These are phyloP conservation scores for Synergus itoensis DNA, from an alignment of 2,888 invertebrate genomes.

Conservation along the genomic window DNA sequence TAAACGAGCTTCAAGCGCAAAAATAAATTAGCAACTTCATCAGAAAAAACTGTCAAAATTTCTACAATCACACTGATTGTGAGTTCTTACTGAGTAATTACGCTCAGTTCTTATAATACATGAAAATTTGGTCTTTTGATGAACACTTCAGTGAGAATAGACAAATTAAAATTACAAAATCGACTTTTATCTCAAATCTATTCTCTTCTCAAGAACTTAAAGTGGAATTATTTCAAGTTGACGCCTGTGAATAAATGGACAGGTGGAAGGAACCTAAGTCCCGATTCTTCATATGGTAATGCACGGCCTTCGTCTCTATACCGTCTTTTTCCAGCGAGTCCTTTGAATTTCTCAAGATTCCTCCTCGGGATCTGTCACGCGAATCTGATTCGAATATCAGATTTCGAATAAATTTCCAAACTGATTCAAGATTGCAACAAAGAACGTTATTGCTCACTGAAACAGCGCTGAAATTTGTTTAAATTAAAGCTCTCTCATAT, in stretches of 20 bases:
- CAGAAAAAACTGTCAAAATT: background rate
- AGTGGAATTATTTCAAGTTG: constrained; percentile 14
- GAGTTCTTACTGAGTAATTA: too few relatives aligned
- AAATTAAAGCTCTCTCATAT: constrained; percentile 13
- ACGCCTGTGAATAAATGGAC: constrained; percentile 24
- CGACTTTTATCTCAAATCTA: background rate
- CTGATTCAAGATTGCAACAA: constrained; percentile 22
- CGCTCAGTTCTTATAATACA: too few relatives aligned
- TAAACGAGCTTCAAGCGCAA: background rate
- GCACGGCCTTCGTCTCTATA: constrained; percentile 27
- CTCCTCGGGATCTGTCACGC: constrained; percentile 13
- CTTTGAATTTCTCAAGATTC: constrained; percentile 24
- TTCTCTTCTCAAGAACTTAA: background rate
- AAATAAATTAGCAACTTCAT: background rate
- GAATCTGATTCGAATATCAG: constrained; percentile 32
- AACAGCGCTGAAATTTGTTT: background rate
- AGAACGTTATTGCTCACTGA: background rate
- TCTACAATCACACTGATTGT: too few relatives aligned
- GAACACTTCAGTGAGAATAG: background rate
- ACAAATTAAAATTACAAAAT: constrained; percentile 15
- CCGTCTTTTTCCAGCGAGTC: constrained; percentile 17
- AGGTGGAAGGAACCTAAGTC: constrained; percentile 26
- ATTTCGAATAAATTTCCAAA: constrained; percentile 25
- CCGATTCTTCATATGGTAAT: constrained; percentile 26
- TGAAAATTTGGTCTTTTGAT: background rate